Base-by-base conservation (phyloP, 2,888 invertebrate species). In the Girardia tigrina region DNA sequence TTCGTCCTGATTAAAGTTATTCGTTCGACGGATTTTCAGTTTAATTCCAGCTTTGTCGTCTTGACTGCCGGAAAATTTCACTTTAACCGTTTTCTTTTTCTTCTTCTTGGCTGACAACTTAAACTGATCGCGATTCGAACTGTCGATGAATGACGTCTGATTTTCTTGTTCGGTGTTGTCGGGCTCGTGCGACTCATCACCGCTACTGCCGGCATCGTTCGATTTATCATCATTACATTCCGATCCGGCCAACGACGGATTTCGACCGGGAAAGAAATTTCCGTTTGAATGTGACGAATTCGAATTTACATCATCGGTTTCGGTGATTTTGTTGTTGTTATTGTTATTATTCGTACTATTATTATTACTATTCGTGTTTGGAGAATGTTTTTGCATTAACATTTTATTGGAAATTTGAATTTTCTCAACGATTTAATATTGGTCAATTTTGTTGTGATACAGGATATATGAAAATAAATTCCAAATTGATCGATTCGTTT, bases 61-160 rank as follows among this genome's bases (percentile, higher is more conserved):
- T n/a, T 56, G 56, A 56, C 56, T 56, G 56, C 56, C 56, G n/a
- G 56, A 56, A 56, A 56, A 56, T 56, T 56, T 56, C 56, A 56
- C 56, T 56, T 56, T 56, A 4, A 56, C 56, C 4, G 56, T 56
- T 56, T 56, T 56, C 56, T 56, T 56, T 56, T 56, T 56, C n/a
- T 56, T 56, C n/a, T 56, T 56, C n/a, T 56, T 56, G 6, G 56
- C 56, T 56, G 56, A 56, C n/a, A 56, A 16, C n/a, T 56, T 56
- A 56, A 8, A 56, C 56, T n/a, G 56, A 56, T 56, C 56, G n/a
- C 56, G 4, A 56, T 56, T 56, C n/a, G 56, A 20, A n/a, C 56
- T 56, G n/a, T 56, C 56, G 23, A 56, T 56, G n/a, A 56, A 56
- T 20, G 56, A 56, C n/a, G 56, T 56, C 56, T 56, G 56, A 56